A percentile compares a stretch with the other conserved stretches of the same genome.
These are phyloP conservation scores for Sciurus carolinensis DNA, from an alignment of 2,797 vertebrate species.

Conservation along the genomic window DNA sequence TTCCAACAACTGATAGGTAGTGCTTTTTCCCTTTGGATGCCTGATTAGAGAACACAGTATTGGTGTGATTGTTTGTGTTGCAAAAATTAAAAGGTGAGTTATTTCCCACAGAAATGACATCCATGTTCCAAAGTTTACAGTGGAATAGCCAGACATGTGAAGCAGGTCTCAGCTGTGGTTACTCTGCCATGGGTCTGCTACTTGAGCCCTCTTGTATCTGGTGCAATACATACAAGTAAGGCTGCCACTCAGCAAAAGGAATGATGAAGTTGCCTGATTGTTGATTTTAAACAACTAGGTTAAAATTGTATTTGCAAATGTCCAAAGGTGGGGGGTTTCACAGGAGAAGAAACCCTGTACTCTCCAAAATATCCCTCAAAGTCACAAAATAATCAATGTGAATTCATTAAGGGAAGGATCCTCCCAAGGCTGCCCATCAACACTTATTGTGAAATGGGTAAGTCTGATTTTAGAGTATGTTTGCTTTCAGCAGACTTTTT, in stretches of 20 bases:
- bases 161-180: slow-evolving; percentile 1
- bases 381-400: slow-evolving; percentile 2
- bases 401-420: background rate
- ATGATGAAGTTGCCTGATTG: background rate
- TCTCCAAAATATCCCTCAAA: slow-evolving; percentile 7
- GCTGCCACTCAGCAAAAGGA: background rate
- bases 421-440: background rate
- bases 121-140: slow-evolving; percentile 18
- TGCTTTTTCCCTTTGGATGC: background rate
- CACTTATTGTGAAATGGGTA: background rate
- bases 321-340: background rate
- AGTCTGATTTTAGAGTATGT: slow-evolving; percentile 27
- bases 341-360: background rate
- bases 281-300: background rate
- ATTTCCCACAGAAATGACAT: slow-evolving; percentile 1
- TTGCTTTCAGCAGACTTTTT: slow-evolving; percentile 45
- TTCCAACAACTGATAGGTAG: background rate
- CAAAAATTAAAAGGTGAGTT: slow-evolving; percentile 17
- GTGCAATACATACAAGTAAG: background rate
- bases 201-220: background rate
- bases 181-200: background rate
- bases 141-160: background rate
- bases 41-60: background rate
- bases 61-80: background rate
- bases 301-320: slow-evolving; percentile 41